Base-by-base conservation (phyloP, 2,888 invertebrate genomes). In the Suillia variegata region DNA sequence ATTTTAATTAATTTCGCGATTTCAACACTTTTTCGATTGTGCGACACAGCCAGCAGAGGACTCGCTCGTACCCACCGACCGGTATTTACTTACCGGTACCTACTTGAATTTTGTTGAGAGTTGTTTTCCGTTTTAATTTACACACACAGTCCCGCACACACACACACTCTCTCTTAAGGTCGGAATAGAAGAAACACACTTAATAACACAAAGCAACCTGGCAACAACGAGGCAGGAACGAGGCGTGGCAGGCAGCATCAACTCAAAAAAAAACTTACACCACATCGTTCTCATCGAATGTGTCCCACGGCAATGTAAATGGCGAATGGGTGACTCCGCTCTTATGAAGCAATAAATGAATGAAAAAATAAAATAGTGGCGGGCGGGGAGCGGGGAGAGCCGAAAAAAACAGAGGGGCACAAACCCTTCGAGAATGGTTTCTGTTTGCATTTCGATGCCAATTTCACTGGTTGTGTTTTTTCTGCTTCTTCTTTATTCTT, bases 381-480 rank as follows among this genome's bases (percentile, higher is more conserved):
- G n/a, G 26, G 5, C 26, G 26, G 10, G 10, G 10, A 6, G 26
- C 26, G 5, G 10, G 26, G 26, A n/a, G 6, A 26, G 6, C 26
- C 26, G n/a, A 38, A 38, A 3, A 38, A 5, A 38, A 38, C 38
- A 38, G n/a, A 38, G 12, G 31, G 6, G 31, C 6, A 31, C 31
- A 38, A 38, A 38, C 38, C 38, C 38, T 13, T 10, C 15, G 15
- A 38, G 38, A 38, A 4, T 38, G 38, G 38, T 13, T 8, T 62
- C 67, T 73, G 70, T 72, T 72, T 72, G 74, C 66, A 72, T 73
- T 72, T 69, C 62, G 66, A 64, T 73, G 72, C 73, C 74, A 74
- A 72, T 73, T 73, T 72, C 68, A 70, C 68, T 70, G 31, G 31
- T n/a, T n/a, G n/a, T n/a, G n/a, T n/a, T n/a, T n/a, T n/a, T n/a